Base-by-base conservation (phyloP, 1,140 invertebrate species). In the Meloidogyne hapla region DNA sequence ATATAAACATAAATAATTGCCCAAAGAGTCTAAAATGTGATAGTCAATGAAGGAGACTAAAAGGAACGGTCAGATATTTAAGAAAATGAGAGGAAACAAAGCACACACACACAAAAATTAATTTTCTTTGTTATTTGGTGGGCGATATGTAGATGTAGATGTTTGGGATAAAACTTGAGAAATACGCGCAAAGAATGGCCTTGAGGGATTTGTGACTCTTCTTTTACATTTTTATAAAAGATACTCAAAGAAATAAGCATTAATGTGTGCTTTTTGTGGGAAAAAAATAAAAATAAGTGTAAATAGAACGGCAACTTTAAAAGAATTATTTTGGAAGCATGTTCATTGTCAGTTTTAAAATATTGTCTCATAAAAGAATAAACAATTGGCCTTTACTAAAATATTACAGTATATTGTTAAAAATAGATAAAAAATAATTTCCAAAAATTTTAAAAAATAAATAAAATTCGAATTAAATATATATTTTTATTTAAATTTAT, bases 281-380 rank as follows among this genome's bases (percentile, higher is more conserved):
- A 18, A 21, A 56, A 56, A 56, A 56, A 18, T 18, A 18, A 4
- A 56, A 56, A 56, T n/a, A 5, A 56, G 48, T 5, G 48, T 56
- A 56, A 56, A 56, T 56, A 56, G 48, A 56, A 56, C 48, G 48
- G 48, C 48, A 56, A 56, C 48, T 56, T 56, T 56, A 56, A 56
- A 56, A 21, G 6, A n/a, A 56, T 6, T 33, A n/a, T 56, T 6
- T 56, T n/a, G 5, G 6, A 56, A 56, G 48, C 48, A 56, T 56
- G 18, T 56, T 56, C 48, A n/a, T 48, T 48, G 45, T 48, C 15
- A 5, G 4, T 48, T 48, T 15, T 56, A n/a, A n/a, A n/a, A 56
- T n/a, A 56, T n/a, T 18, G 48, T n/a, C 48, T 1, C n/a, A n/a
- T n/a, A n/a, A n/a, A n/a, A n/a, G n/a, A n/a, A n/a, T n/a, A 56